A percentile compares a stretch with the other conserved stretches of the same genome.
Evolutionary conservation across 1,140 invertebrate species (phyloP).

Genomic region (Nomia melanderi): DNA sequence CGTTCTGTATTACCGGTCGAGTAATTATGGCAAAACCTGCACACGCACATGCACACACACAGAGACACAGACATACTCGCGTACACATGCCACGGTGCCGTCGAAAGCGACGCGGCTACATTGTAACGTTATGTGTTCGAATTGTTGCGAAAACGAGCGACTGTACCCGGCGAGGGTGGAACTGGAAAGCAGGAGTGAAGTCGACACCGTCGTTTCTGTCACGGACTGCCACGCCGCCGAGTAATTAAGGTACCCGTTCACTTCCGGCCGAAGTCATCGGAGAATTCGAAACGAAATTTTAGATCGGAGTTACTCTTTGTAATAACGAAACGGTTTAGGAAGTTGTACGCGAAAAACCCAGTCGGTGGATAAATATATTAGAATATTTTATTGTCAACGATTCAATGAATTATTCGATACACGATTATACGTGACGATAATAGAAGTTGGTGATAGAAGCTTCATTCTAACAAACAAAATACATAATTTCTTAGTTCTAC

Average conservation of each 20-base stretch:
- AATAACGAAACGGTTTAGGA: too few species aligned
- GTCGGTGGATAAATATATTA: too few species aligned
- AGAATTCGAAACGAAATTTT: neutral
- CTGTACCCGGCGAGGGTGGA: neutral
- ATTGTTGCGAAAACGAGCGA: slow-evolving; percentile 64
- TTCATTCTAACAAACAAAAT: too few species aligned
- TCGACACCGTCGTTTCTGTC: slow-evolving; percentile 52
- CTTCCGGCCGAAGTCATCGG: slow-evolving; percentile 17
- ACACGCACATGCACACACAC: slow-evolving; percentile 40
- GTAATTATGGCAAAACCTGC: slow-evolving; percentile 74
- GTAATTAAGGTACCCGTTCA: slow-evolving; percentile 50
- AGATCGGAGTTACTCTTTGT: too few species aligned
- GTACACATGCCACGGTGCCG: too few species aligned
- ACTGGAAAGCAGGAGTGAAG: neutral
- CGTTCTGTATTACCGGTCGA: slow-evolving; percentile 76
- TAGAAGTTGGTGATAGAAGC: too few species aligned
- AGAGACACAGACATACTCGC: too few species aligned
- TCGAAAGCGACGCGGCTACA: slow-evolving; percentile 56
- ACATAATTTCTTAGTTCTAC: too few species aligned
- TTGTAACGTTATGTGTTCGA: slow-evolving; percentile 67
- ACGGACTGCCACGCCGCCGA: slow-evolving; percentile 28
- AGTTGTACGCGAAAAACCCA: too few species aligned
- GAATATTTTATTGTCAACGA: too few species aligned
- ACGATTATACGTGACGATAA: too few species aligned
- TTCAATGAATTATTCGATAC: too few species aligned